Evolutionary conservation across 2,888 invertebrate genomes (phyloP).

Genomic region (Eilema caniola): DNA sequence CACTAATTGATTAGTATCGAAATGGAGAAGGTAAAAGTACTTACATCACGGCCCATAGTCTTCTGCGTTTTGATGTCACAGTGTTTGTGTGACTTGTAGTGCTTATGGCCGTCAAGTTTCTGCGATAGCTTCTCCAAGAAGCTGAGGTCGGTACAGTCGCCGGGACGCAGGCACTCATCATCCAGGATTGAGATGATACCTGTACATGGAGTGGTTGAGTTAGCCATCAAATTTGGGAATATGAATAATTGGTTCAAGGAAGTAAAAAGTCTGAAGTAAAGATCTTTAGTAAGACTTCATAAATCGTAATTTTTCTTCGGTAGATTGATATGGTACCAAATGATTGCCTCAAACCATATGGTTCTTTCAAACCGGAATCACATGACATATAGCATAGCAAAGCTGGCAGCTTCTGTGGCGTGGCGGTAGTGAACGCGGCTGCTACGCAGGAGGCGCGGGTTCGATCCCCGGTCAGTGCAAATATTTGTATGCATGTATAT

Average conservation of each 20-base stretch:
- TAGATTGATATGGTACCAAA: neutral
- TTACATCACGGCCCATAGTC: slow-evolving; percentile 93
- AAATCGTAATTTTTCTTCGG: neutral
- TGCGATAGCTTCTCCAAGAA: slow-evolving; percentile 93
- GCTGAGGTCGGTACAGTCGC: slow-evolving; percentile 93
- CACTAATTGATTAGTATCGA: too few relatives aligned
- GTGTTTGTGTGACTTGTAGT: slow-evolving; percentile 94
- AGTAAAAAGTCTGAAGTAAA: neutral
- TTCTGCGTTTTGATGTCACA: slow-evolving; percentile 93
- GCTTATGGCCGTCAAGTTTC: slow-evolving; percentile 91
- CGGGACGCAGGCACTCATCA: slow-evolving; percentile 96
- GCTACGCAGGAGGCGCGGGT: too few relatives aligned
- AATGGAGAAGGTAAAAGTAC: slow-evolving; percentile 44
- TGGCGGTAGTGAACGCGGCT: too few relatives aligned
- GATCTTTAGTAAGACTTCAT: neutral
- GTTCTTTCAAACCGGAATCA: neutral
- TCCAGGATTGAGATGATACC: slow-evolving; percentile 95
- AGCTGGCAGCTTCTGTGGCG: too few relatives aligned
- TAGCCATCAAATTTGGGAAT: neutral
- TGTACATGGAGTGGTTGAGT: slow-evolving; percentile 53
- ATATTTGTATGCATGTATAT: too few relatives aligned
- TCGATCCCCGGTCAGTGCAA: too few relatives aligned
- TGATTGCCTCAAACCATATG: too few relatives aligned
- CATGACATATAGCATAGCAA: too few relatives aligned
- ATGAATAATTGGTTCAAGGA: neutral